Evolutionary conservation across 2,888 invertebrate genomes (phyloP), one percentile per base, ranked within the genome.

Genomic region (Limulus polyphemus): DNA sequence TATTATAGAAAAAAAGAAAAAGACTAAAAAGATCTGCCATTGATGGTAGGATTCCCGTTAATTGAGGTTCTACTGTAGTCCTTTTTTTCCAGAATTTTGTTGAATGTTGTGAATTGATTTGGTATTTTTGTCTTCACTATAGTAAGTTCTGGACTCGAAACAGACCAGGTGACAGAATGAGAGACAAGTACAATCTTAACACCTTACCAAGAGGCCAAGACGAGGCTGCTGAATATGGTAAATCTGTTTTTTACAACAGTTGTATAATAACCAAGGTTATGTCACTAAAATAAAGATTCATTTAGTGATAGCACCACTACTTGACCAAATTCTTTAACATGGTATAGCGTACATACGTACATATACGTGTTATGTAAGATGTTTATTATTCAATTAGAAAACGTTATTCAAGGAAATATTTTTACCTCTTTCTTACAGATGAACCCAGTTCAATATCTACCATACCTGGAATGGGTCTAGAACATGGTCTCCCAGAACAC

Each of bases 71-170:
- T 32, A 7, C 32, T 1, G 7, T 1, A 32, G 32, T 32, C 32
- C 32, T 32, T 32, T 32, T 32, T 2, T 32, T 32, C 7, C 32
- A 32, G 7, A 32, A 32, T 3, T 32, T 32, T 32, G 3, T 32
- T 32, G 32, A 32, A 32, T 32, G 2, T 32, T 32, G 32, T 2
- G 32, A 32, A 5, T 32, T 32, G 32, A 32, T 32, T 32, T 32
- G 32, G 32, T 32, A 32, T 32, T 32, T 32, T 32, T 32, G 32
- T 2, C 49, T 49, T 60, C 51, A 62, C 65, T 68, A n/a, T 70
- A 79, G 78, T 46, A 99, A 99, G 79, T 99, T 99, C 79, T 99
- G 99, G 99, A 97, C 99, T 2, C 81, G 99, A 67, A 99, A 99
- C 78, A 83, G 98, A 57, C 99, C 99, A 0, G 99, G 99, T 17